These are phyloP conservation scores for Bubo blakistoni DNA, from an alignment of 2,113 vertebrate species.

Conservation along the genomic window DNA sequence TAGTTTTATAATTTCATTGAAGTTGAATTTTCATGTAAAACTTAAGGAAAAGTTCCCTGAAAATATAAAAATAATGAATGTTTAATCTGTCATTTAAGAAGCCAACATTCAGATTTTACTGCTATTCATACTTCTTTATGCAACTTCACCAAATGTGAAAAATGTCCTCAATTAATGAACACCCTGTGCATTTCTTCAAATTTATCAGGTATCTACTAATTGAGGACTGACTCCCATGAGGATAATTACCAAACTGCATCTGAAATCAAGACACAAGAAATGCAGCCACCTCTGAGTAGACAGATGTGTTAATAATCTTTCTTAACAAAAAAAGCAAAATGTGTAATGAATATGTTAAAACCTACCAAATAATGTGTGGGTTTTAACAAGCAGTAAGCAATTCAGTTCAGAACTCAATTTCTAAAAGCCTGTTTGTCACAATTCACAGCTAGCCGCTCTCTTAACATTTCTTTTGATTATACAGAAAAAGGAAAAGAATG, in stretches of 20 bases:
- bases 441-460: neutral
- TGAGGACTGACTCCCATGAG: neutral
- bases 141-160: neutral
- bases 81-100: neutral
- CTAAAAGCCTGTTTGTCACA: neutral
- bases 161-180: neutral
- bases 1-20: neutral
- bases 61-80: neutral
- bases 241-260: neutral
- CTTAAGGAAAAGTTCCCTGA: neutral
- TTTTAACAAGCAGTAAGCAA: neutral
- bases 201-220: neutral
- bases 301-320: neutral
- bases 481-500: neutral
- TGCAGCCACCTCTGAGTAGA: neutral
- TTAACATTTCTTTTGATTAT: neutral
- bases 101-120: neutral
- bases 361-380: neutral
- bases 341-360: neutral
- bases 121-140: neutral
- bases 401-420: neutral
- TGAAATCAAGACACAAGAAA: neutral
- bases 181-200: neutral
- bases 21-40: neutral
- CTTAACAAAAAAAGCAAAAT: neutral